Percentiles rank a stretch among this genome's conserved stretches.
These are phyloP conservation scores for Drosophila navojoa DNA, from an alignment of 1,140 invertebrate genomes.

Conservation along the genomic window DNA sequence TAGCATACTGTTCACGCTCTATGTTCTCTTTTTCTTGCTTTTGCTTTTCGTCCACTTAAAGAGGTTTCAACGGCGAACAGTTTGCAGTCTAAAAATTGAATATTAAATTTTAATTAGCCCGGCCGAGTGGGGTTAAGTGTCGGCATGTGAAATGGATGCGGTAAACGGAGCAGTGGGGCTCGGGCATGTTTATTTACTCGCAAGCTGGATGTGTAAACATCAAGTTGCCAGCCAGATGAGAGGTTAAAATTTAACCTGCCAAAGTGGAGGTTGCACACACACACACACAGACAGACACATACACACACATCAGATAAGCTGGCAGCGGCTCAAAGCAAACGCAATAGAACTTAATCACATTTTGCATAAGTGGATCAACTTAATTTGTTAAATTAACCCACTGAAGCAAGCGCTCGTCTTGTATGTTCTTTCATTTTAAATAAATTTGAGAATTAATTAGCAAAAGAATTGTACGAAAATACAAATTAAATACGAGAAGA, in stretches of 20 bases:
- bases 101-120: conserved; percentile 78
- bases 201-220: conserved; percentile 40
- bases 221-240: neutral
- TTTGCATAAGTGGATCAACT: conserved; percentile 25
- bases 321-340: conserved; percentile 7
- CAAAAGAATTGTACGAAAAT: neutral
- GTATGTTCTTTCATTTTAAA: neutral
- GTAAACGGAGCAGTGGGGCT: neutral
- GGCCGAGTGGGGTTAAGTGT: conserved; percentile 46
- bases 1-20: neutral
- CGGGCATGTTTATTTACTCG: conserved; percentile 37
- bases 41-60: conserved; percentile 22
- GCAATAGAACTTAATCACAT: conserved; percentile 28
- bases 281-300: no score
- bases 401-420: no score
- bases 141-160: conserved; percentile 18
- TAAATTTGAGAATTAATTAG: neutral
- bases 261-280: neutral
- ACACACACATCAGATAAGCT: neutral
- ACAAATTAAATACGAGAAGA: no score
- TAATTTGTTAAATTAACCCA: neutral
- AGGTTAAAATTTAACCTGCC: conserved; percentile 8
- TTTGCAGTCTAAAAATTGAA: conserved; percentile 64
- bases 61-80: conserved; percentile 40
- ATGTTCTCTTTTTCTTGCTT: conserved; percentile 20